Base-by-base conservation (phyloP, 2,113 vertebrate genomes). In the Amphiprion ocellaris region DNA sequence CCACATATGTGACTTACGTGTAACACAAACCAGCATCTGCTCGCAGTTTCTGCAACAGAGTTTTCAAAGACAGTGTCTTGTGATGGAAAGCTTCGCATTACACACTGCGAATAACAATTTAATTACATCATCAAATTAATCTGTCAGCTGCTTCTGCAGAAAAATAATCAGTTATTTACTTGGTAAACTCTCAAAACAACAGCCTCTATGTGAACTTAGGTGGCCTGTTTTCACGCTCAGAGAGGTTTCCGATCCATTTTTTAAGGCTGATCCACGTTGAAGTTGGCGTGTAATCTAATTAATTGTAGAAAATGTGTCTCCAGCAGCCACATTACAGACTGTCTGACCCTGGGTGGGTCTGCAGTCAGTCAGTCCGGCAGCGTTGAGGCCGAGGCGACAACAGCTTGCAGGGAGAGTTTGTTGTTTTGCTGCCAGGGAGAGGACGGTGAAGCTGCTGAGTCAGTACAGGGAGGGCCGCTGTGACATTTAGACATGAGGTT, bases 401-500 rank as follows among this genome's bases (percentile, higher is more conserved):
- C 24, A 7, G 62, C 61, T 46, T 7, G 44, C 26, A 3, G 53
- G 63, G 70, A 50, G 77, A 74, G 77, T 81, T 74, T 67, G 66
- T 74, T 30, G 67, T 72, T 89, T 49, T 37, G 21, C 63, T 54
- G 54, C 33, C 72, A 68, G 30, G 37, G 63, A 53, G 84, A 47
- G 49, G 73, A 65, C 37, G 21, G 30, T 39, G 50, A 15, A 62
- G 47, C 46, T 70, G 85, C 74, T 69, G 77, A 87, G 64, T 88
- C 76, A 83, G 83, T 65, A 74, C 50, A 74, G 62, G 62, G 58
- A 56, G 61, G 39, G 23, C 19, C 37, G 3, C n/a, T 30, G 28
- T 23, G 62, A 39, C 49, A 72, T 28, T 71, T 28, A 33, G 7
- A 9, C 5, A 24, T 24, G 37, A 63, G 6, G 59, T 41, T 62